Base-by-base conservation (phyloP, 2,888 invertebrate genomes). In the Megaustenia siamemsis region DNA sequence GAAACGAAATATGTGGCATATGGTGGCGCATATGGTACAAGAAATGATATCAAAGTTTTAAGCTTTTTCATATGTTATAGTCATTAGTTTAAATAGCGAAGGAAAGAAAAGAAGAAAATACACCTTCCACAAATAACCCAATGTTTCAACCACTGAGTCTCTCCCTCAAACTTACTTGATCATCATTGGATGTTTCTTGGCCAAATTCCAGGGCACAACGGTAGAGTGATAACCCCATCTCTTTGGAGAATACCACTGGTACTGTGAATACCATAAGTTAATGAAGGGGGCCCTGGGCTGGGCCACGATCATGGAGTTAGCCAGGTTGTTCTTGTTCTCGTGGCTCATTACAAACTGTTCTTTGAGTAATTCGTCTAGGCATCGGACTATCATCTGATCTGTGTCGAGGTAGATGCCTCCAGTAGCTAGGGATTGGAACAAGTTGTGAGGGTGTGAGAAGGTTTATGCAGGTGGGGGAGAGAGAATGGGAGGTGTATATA, bases 391-490 rank as follows among this genome's bases (percentile, higher is more conserved):
- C 8, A 93, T 80, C 81, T 93, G 91, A 77, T 93, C 93, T 32
- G 90, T 89, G 79, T 93, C 93, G 24, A 93, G 78, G 77, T 93
- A 93, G 69, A 93, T 91, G 0, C 93, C 93, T 15, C 93, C 93
- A 79, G 91, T 90, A 40, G 89, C 90, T 91, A 89, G 32, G 38
- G n/a, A 28, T 12, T 28, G 28, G 32, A 75, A 8, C 28, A 76
- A 38, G n/a, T 60, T 60, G 24, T 60, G 1, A 1, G 6, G 21
- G 43, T 1, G 15, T 68, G 28, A 18, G 28, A 18, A 35, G 68
- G 28, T 35, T 18, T 28, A 68, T 32, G n/a, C n/a, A n/a, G n/a
- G n/a, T n/a, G n/a, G n/a, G n/a, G n/a, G n/a, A 53, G 10, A 18
- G 53, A 53, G 53, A 53, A 53, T 18, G 49, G 21, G 21, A 18